A percentile compares a stretch with the other conserved stretches of the same genome.
phyloP scores from a whole-genome alignment of 30 jellyfish, hydroid and myxozoan genomes.

The Hydractinia symbiolongicarpus region DNA sequence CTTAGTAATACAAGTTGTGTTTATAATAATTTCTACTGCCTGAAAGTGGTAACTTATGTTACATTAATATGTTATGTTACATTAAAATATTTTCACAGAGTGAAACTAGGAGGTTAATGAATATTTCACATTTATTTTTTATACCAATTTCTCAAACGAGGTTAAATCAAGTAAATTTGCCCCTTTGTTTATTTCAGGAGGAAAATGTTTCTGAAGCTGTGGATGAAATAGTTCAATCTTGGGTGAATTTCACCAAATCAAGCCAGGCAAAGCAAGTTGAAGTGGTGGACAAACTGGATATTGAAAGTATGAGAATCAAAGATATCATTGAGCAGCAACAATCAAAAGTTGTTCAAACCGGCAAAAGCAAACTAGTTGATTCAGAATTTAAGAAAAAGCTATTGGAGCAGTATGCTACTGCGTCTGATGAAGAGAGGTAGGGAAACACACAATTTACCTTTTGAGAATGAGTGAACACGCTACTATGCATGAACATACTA shows the following conservation, averaged over 20 bases:
- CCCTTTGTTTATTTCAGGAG: conserved; percentile 30
- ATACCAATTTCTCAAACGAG: neutral
- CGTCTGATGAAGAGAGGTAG: conserved; percentile 57
- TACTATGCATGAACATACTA: too few relatives aligned
- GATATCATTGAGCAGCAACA: conserved; percentile 1
- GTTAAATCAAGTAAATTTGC: neutral
- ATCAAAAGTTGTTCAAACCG: neutral
- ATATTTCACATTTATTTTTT: neutral
- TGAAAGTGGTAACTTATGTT: too few relatives aligned
- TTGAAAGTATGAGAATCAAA: neutral
- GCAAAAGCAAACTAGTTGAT: conserved; percentile 9
- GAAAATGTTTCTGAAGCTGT: conserved; percentile 28
- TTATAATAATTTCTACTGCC: too few relatives aligned
- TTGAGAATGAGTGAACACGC: too few relatives aligned
- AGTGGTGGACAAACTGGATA: neutral
- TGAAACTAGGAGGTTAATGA: too few relatives aligned
- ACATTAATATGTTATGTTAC: too few relatives aligned
- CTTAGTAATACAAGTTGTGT: too few relatives aligned
- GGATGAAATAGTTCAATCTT: conserved; percentile 32
- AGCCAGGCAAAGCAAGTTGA: neutral
- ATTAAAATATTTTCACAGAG: too few relatives aligned
- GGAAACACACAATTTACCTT: neutral
- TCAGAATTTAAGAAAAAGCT: conserved; percentile 43
- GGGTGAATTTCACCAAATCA: conserved; percentile 8
- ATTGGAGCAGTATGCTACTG: conserved; percentile 51